Evolutionary conservation across 1,140 invertebrate species (phyloP), one percentile per base, ranked within the genome.

Genomic region (Callitettix versicolor): DNA sequence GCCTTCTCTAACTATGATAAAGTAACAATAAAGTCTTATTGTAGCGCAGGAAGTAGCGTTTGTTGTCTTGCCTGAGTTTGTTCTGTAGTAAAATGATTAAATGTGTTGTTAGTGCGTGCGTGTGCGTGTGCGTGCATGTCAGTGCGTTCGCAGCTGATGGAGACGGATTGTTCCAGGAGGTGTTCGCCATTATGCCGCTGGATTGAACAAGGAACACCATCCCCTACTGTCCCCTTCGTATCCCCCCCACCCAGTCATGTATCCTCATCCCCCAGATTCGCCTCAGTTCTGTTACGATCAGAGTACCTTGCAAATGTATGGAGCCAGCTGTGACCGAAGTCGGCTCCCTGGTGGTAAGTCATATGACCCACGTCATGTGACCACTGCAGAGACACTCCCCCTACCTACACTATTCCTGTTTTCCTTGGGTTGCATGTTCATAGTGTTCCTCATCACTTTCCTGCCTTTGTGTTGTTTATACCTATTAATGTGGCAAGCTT

Each of bases 221-320:
- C 63, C 71, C 60, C 59, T 72, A 62, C 68, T 71, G 61, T 79
- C 74, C 72, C 70, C 72, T 69, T 71, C 54, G 48, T 57, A 58
- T 40, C 57, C 69, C 71, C 65, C 68, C 63, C 69, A 75, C 44
- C 62, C 57, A 50, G 73, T 75, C 71, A 69, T 76, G 69, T 76
- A 77, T 68, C 71, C 65, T 69, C 64, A 69, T 65, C 63, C 67
- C 66, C 60, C 65, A 64, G 59, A 68, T 70, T 56, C 68, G 70
- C 67, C 72, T 72, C 76, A 76, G 71, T 78, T 75, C 72, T 77
- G 75, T 76, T 78, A 77, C 66, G 76, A 79, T 73, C 73, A 76
- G 68, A 42, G 15, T 34, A 26, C 53, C 18, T 55, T 55, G 42
- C 53, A 55, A 46, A 71, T 73, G 67, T 68, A 69, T 72, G 67